Conservation (phyloP, 2,888 invertebrate species). For the Protodeltote pygarga region DNA sequence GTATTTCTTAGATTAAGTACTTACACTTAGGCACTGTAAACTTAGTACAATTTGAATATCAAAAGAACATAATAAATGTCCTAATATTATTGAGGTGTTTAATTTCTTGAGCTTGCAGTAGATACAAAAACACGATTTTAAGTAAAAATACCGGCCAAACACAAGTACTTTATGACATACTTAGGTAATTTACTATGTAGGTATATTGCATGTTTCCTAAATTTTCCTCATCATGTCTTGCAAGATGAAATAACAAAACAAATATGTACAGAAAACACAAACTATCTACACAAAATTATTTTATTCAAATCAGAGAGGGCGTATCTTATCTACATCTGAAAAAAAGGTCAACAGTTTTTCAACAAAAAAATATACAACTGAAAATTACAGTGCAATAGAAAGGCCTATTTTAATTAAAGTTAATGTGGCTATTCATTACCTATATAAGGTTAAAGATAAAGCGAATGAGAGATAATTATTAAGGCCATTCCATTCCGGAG, state of each 20-base stretch:
- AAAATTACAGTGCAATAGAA: slow-evolving; percentile 40
- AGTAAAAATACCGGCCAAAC: no score
- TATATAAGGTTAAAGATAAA: slow-evolving; percentile 62
- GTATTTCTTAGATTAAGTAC: no score
- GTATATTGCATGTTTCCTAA: no score
- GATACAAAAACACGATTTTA: no score
- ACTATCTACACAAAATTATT: slow-evolving; percentile 21
- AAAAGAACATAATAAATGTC: no score
- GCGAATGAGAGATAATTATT: slow-evolving; percentile 63
- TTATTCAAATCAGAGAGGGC: slow-evolving; percentile 11
- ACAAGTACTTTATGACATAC: no score
- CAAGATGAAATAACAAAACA: background rate
- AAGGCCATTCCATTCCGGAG: slow-evolving; percentile 52
- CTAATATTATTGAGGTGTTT: no score
- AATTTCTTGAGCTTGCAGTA: no score
- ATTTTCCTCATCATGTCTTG: background rate
- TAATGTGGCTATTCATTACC: slow-evolving; percentile 62
- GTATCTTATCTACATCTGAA: slow-evolving; percentile 8
- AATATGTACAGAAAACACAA: background rate
- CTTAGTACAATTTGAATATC: no score
- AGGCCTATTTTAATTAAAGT: slow-evolving; percentile 65
- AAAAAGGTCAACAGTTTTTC: slow-evolving; percentile 12
- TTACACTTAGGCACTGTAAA: no score
- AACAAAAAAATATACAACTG: slow-evolving; percentile 39
- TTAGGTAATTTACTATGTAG: no score